Evolutionary conservation across 2,113 vertebrate genomes (phyloP), one percentile per base, ranked within the genome.

Genomic region (Colistium nudipinnis): DNA sequence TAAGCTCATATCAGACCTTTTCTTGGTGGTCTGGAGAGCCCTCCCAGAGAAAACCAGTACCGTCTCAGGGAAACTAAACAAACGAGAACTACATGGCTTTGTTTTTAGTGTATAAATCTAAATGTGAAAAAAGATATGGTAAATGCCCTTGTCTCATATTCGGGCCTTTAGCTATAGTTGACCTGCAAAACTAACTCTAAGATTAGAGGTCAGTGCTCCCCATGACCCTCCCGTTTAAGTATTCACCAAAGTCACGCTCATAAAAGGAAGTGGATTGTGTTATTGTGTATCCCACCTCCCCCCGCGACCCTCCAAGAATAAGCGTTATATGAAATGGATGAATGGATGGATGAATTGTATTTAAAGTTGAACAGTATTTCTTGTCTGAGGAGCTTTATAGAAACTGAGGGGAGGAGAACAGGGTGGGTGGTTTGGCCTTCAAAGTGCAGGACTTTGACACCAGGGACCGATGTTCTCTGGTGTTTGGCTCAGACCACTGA

Each of bases 21-120:
- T 65, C 56, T 8, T 19, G 71, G 82, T 73, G 81, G 67, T 82
- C 76, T 69, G 48, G 33, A 49, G 65, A 71, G 56, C 35, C 60
- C 54, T 48, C 25, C 48, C 27, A 25, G 33, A 59, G 49, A 16
- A 67, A 62, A 74, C 22, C 43, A 16, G 39, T 17, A 16, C 33
- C 43, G 27, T 33, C 51, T 62, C 45, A 20, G 22, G 33, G 43
- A 76, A 39, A 73, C 28, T 35, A 59, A n/a, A n/a, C n/a, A n/a
- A n/a, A n/a, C n/a, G n/a, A n/a, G n/a, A n/a, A n/a, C n/a, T n/a
- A n/a, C n/a, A n/a, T n/a, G n/a, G n/a, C n/a, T n/a, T n/a, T n/a
- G n/a, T n/a, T n/a, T n/a, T n/a, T n/a, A n/a, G n/a, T n/a, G n/a
- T n/a, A n/a, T n/a, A n/a, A n/a, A n/a, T n/a, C n/a, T n/a, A n/a